Percentiles rank a stretch among this genome's conserved stretches.
phyloP scores from a whole-genome alignment of 2,797 vertebrate species.

The Hypotaenidia philippensis region DNA sequence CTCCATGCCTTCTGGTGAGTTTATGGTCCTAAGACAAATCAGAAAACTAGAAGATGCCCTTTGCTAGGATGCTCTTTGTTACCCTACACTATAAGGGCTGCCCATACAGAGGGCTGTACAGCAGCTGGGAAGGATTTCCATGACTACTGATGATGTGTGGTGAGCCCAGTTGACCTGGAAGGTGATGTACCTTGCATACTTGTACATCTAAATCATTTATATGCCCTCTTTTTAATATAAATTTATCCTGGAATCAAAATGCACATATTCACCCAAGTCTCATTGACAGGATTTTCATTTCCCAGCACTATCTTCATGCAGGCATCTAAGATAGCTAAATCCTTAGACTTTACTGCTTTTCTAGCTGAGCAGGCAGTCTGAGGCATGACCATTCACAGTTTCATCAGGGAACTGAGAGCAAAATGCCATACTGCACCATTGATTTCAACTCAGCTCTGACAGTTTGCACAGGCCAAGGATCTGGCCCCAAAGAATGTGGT shows the following conservation, averaged over 20 bases:
- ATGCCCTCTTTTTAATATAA: neutral
- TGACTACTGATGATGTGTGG: neutral
- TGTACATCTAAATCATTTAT: neutral
- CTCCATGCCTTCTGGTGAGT: neutral
- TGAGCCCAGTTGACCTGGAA: neutral
- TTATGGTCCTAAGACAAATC: neutral
- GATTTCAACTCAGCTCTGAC: neutral
- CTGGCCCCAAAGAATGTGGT: neutral
- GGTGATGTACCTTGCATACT: neutral
- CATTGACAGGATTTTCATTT: neutral
- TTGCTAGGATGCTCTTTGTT: neutral
- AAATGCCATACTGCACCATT: neutral
- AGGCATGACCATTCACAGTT: neutral
- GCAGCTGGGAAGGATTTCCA: neutral
- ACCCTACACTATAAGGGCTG: neutral
- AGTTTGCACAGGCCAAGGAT: neutral
- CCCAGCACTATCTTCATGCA: neutral
- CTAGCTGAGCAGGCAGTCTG: neutral
- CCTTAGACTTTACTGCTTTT: neutral
- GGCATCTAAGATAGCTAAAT: neutral
- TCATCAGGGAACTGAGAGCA: neutral
- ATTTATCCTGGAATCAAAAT: neutral
- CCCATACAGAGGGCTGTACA: neutral
- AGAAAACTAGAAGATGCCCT: neutral
- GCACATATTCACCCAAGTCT: neutral